Conservation (phyloP, 1,140 invertebrate species). For the Phymorhynchus buccinoides region DNA sequence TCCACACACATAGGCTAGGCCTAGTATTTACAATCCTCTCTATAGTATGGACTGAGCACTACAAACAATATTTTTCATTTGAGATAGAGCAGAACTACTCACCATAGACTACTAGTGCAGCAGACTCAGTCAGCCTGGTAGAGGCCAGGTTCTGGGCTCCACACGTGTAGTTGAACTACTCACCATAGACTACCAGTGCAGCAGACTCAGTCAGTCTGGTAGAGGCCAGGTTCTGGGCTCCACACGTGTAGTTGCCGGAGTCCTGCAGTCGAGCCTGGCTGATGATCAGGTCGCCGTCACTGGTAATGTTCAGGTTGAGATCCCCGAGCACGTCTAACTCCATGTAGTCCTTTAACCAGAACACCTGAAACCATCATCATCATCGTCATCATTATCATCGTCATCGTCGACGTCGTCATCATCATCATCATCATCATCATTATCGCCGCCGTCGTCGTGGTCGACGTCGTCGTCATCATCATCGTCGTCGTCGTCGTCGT, state of each 20-base stretch:
- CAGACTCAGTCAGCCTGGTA: conserved; percentile 87
- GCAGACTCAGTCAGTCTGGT: conserved; percentile 89
- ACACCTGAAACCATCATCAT: too few species aligned
- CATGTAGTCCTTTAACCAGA: conserved; percentile 74
- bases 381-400: too few species aligned
- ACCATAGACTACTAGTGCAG: conserved; percentile 94
- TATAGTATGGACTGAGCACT: too few species aligned
- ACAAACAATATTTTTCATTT: too few species aligned
- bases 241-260: conserved; percentile 96
- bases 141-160: conserved; percentile 95
- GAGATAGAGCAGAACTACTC: too few species aligned
- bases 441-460: too few species aligned
- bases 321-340: conserved; percentile 77
- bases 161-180: conserved; percentile 92
- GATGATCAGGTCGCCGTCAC: conserved; percentile 90
- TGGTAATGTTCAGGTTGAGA: conserved; percentile 83
- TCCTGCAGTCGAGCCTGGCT: conserved; percentile 88
- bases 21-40: too few species aligned
- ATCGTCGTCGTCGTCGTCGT: too few species aligned
- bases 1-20: too few species aligned
- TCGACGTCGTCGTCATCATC: too few species aligned
- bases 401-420: too few species aligned
- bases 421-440: too few species aligned
- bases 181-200: conserved; percentile 93
- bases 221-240: conserved; percentile 93